Percentiles rank a stretch among this genome's conserved stretches.
phyloP scores from a whole-genome alignment of 2,797 vertebrate species.

The Pipistrellus pygmaeus region DNA sequence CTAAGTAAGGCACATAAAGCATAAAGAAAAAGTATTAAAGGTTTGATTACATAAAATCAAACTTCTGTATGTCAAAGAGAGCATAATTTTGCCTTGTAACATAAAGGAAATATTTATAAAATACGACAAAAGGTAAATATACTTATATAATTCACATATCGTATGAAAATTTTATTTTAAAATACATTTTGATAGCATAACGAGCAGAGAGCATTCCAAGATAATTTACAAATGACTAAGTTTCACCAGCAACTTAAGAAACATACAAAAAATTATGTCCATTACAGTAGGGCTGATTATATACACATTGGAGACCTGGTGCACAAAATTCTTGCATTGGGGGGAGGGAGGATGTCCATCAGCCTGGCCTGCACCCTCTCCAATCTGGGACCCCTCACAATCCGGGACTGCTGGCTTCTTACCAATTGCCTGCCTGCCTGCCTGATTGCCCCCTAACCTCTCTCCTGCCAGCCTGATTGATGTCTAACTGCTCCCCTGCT shows the following conservation, averaged over 20 bases:
- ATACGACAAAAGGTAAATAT: neutral
- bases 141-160: neutral
- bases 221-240: neutral
- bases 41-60: conserved; percentile 31
- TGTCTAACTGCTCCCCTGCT: too few species aligned
- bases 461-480: too few species aligned
- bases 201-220: neutral
- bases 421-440: too few species aligned
- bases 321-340: too few species aligned
- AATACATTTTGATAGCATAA: neutral
- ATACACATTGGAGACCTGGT: too few species aligned
- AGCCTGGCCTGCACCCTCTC: too few species aligned
- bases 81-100: neutral
- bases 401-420: too few species aligned
- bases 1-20: neutral
- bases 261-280: neutral
- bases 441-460: too few species aligned
- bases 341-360: too few species aligned
- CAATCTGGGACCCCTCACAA: too few species aligned
- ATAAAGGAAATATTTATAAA: neutral
- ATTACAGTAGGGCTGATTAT: neutral
- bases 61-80: neutral
- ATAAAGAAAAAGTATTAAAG: neutral
- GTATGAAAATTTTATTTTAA: conserved; percentile 11
- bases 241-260: neutral